phyloP scores from a whole-genome alignment of 2,888 invertebrate species.

The Enchytraeus crypticus region DNA sequence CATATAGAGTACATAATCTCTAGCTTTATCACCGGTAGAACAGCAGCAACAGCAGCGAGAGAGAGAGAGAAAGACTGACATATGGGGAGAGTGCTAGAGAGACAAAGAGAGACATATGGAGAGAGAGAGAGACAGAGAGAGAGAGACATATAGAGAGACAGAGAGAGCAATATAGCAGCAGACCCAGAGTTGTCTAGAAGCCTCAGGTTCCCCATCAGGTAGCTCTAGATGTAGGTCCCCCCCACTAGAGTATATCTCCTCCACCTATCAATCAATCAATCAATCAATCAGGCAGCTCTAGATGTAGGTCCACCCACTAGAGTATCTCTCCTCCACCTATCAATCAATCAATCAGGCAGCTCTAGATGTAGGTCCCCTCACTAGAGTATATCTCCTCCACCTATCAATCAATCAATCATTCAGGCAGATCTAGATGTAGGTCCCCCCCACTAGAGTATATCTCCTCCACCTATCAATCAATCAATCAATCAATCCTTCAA shows the following conservation, averaged over 20 bases:
- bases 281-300: background rate
- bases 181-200: conserved; percentile 73
- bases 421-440: background rate
- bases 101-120: too few relatives aligned
- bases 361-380: conserved; percentile 80
- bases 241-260: conserved; percentile 63
- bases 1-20: too few relatives aligned
- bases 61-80: too few relatives aligned
- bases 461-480: background rate
- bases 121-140: too few relatives aligned
- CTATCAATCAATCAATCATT: conserved; percentile 56
- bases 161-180: too few relatives aligned
- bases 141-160: too few relatives aligned
- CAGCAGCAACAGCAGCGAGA: too few relatives aligned
- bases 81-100: too few relatives aligned
- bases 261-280: conserved; percentile 59
- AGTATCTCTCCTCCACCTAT: background rate
- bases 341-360: conserved; percentile 56
- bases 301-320: background rate
- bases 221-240: conserved; percentile 80
- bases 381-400: conserved; percentile 61
- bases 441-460: background rate
- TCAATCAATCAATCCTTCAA: conserved; percentile 60
- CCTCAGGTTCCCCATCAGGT: conserved; percentile 62
- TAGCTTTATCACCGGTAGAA: too few relatives aligned